Evolutionary conservation across 1,140 invertebrate species (phyloP), one percentile per base, ranked within the genome.

Genomic region (Carposina sasakii): DNA sequence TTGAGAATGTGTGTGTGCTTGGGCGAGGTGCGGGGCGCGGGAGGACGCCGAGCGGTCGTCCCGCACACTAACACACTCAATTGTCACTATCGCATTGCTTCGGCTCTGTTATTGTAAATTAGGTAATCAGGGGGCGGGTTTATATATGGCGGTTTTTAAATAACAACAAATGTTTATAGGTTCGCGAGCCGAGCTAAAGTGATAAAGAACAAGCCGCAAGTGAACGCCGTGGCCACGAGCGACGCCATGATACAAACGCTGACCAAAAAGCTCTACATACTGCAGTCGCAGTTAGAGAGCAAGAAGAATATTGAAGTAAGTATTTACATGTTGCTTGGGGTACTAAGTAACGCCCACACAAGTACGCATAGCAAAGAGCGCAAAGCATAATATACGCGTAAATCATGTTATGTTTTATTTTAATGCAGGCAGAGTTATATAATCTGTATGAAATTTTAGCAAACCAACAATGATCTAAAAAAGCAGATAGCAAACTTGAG

Each of bases 191-290:
- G 89, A 53, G 92, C 91, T 0, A 92, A 91, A 71, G 87, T 85
- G 19, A 87, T 93, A 3, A 89, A 90, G 54, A 91, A 91, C 48
- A 89, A 91, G 52, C 93, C 94, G 0, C 81, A 89, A 46, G 77
- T 93, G 0, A 95, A 95, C 66, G 89, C 91, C 59, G 87, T 92
- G 0, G 69, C 90, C 9, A 90, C 88, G 0, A 88, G 92, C 44
- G 85, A 86, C 2, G 89, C 89, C 0, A 86, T 92, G 65, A 81
- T 93, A 33, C 91, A 91, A 66, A 82, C 84, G 1, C 59, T 88
- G 1, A 85, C 86, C 0, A 84, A 82, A 34, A 68, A 86, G 48
- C 73, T 88, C 17, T 75, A 71, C 3, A 30, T 42, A 1, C 48
- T 88, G 0, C 77, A 86, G 48, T 63, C 71, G 9, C 64, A 83